Percentiles rank a stretch among this genome's conserved stretches.
Evolutionary conservation across 2,113 vertebrate species (phyloP).

Genomic region (Crocuta crocuta): DNA sequence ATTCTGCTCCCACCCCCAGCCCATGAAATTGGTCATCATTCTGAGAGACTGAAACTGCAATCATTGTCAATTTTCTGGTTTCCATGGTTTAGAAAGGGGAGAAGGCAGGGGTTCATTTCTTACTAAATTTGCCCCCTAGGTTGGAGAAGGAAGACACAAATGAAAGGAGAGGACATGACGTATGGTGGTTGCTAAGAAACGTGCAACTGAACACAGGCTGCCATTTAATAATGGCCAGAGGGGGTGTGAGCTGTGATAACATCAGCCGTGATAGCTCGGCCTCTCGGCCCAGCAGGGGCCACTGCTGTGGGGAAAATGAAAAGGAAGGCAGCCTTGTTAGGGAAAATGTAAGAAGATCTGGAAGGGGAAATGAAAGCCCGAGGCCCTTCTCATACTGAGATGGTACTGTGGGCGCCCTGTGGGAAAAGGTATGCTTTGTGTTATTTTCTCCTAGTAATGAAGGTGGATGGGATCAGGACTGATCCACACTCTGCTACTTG

Average conservation of each 20-base stretch:
- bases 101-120: constrained; percentile 74
- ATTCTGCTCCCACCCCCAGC: not conserved
- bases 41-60: constrained; percentile 70
- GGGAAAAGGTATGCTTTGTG: not conserved
- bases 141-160: constrained; percentile 81
- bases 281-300: constrained; percentile 71
- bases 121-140: constrained; percentile 73
- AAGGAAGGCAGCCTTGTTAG: constrained; percentile 72
- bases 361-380: constrained; percentile 55
- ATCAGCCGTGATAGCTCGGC: constrained; percentile 60
- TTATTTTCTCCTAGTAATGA: constrained; percentile 25
- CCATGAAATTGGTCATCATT: constrained; percentile 61
- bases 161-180: constrained; percentile 70
- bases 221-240: constrained; percentile 80
- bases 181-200: constrained; percentile 87
- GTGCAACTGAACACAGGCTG: constrained; percentile 75
- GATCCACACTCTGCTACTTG: not conserved
- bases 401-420: not conserved
- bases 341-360: constrained; percentile 53
- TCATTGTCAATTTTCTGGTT: constrained; percentile 70
- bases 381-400: not conserved
- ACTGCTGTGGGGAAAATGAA: constrained; percentile 63
- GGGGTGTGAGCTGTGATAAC: constrained; percentile 70
- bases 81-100: constrained; percentile 76
- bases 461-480: not conserved